phyloP scores from a whole-genome alignment of 2,113 vertebrate genomes.

The Equus quagga region DNA sequence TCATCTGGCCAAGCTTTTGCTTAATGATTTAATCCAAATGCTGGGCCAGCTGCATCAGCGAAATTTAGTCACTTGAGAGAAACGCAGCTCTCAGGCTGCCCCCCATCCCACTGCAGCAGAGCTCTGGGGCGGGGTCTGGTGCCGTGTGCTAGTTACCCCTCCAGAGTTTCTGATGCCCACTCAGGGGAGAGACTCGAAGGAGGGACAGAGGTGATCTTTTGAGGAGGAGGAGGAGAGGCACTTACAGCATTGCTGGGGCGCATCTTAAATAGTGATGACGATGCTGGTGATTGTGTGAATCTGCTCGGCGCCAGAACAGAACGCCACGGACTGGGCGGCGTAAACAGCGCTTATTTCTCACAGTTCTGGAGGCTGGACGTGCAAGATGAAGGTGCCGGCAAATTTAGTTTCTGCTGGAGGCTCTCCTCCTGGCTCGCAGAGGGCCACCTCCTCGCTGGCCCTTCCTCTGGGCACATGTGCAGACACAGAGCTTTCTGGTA shows the following conservation, averaged over 20 bases:
- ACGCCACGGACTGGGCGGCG: accelerated
- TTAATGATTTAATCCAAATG: background rate
- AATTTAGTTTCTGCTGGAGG: background rate
- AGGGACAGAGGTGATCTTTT: no score
- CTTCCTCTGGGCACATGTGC: background rate
- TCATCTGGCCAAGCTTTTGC: background rate
- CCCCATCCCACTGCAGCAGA: accelerated
- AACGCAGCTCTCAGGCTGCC: background rate
- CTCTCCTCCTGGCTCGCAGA: background rate
- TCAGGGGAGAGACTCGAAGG: background rate
- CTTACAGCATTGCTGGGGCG: accelerated
- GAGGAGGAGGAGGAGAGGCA: background rate
- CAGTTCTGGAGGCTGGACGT: background rate
- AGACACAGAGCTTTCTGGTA: no score
- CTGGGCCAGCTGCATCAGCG: background rate
- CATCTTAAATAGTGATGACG: accelerated
- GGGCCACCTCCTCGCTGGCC: accelerated
- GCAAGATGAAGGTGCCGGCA: background rate
- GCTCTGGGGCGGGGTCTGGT: no score
- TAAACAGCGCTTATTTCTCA: background rate
- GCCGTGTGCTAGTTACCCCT: no score
- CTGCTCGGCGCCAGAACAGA: accelerated
- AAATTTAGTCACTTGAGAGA: background rate
- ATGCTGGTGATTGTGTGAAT: accelerated
- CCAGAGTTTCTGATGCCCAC: background rate